phyloP scores from a whole-genome alignment of 2,888 invertebrate species.

The Incurvaria masculella region DNA sequence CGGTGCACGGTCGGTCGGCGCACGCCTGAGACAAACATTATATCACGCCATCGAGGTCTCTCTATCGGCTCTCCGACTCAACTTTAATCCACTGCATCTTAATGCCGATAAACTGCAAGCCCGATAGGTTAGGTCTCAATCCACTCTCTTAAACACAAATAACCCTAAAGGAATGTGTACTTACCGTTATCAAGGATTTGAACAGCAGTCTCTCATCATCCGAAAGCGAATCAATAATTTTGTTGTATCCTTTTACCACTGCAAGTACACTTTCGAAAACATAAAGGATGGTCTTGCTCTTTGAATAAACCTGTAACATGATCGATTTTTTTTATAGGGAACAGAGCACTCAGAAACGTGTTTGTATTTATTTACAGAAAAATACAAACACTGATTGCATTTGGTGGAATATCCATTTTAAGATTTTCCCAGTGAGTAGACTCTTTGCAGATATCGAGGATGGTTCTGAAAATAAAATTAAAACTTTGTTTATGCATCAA shows the following conservation, averaged over 20 bases:
- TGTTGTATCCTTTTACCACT: conserved; percentile 74
- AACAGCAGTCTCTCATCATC: conserved; percentile 75
- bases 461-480: conserved; percentile 43
- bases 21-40: too few relatives aligned
- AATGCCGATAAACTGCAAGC: too few relatives aligned
- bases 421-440: conserved; percentile 71
- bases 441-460: conserved; percentile 69
- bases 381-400: conserved; percentile 34
- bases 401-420: conserved; percentile 65
- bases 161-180: conserved; percentile 17
- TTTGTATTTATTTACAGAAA: too few relatives aligned
- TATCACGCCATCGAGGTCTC: too few relatives aligned
- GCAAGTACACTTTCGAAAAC: conserved; percentile 69
- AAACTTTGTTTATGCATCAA: too few relatives aligned
- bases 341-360: too few relatives aligned
- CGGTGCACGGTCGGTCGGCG: too few relatives aligned
- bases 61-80: too few relatives aligned
- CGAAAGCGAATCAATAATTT: conserved; percentile 72
- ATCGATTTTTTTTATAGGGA: not conserved
- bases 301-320: conserved; percentile 52
- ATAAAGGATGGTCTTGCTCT: conserved; percentile 55
- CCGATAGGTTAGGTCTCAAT: not conserved
- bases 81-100: too few relatives aligned
- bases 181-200: conserved; percentile 64
- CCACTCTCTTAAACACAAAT: not conserved